Evolutionary conservation across 1,140 invertebrate species (phyloP).

Genomic region (Drosophila subpulchrella): DNA sequence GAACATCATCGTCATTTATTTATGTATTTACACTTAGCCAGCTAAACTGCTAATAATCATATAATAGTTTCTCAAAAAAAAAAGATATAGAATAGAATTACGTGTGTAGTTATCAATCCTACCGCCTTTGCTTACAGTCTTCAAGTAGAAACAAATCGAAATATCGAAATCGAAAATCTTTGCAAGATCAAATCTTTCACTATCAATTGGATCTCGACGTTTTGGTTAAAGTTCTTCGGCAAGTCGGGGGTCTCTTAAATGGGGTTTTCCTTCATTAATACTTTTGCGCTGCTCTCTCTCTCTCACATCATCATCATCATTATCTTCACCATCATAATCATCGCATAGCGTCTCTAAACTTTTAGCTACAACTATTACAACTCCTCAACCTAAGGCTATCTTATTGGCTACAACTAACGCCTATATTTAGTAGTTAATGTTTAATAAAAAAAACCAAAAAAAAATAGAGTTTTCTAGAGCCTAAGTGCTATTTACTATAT

Average conservation of each 20-base stretch:
- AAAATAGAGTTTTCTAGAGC: slow-evolving; percentile 18
- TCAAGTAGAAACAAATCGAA: slow-evolving; percentile 76
- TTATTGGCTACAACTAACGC: slow-evolving; percentile 26
- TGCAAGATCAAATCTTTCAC: slow-evolving; percentile 64
- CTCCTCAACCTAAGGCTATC: slow-evolving; percentile 25
- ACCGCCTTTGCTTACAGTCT: slow-evolving; percentile 78
- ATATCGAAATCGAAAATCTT: slow-evolving; percentile 38
- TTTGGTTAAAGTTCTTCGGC: slow-evolving; percentile 71
- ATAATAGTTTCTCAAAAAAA: slow-evolving; percentile 40
- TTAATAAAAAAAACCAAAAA: slow-evolving; percentile 30
- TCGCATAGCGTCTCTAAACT: slow-evolving; percentile 79
- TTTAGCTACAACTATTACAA: slow-evolving; percentile 69
- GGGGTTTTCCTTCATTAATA: slow-evolving; percentile 50
- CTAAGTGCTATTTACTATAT: slow-evolving; percentile 11
- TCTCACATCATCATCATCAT: too few relatives aligned
- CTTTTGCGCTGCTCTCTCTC: slow-evolving; percentile 56
- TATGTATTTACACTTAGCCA: slow-evolving; percentile 68
- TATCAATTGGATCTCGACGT: slow-evolving; percentile 57
- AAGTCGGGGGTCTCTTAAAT: slow-evolving; percentile 23
- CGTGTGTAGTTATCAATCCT: slow-evolving; percentile 52
- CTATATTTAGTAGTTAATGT: slow-evolving; percentile 43
- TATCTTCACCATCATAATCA: neutral
- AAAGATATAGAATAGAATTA: slow-evolving; percentile 40
- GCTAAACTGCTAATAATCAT: slow-evolving; percentile 33
- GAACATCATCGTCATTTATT: slow-evolving; percentile 27